Evolutionary conservation across 2,888 invertebrate genomes (phyloP), one percentile per base, ranked within the genome.

Genomic region (Allygus modestus): DNA sequence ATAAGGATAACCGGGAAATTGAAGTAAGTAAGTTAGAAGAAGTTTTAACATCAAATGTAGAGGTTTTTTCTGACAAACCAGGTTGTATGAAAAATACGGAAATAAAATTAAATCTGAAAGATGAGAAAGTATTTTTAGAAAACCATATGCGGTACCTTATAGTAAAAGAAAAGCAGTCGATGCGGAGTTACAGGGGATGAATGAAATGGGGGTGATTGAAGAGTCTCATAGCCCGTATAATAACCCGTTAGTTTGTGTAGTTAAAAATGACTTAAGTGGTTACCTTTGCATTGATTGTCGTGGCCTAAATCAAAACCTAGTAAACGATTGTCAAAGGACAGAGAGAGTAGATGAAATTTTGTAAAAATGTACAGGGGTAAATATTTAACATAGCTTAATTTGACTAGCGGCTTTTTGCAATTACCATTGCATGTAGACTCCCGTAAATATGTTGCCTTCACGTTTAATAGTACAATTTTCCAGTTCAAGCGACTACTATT

Each of bases 371-470:
- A 75, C 41, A 23, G 28, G 46, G 12, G 33, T 33, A 73, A 73
- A 15, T 73, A 28, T 73, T 41, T 73, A 28, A 73, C 31, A 31
- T 46, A n/a, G 23, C 46, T 75, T 15, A 37, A 75, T 75, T 33
- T 33, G 15, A 75, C 75, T 0, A 37, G 23, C 20, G 75, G 75
- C 12, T 75, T 23, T 33, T 46, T 46, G 15, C 75, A 75, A 26
- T 23, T 75, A 41, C 41, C 23, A 5, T 41, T 75, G 17, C 26
- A 41, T 26, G 41, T 31, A 23, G 75, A 75, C 12, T 46, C 23
- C 2, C 41, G 46, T 20, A 26, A 75, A 15, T 75, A 75, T 75
- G 75, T 75, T 31, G 75, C 75, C 1, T 75, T 75, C 28, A 75
- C 28, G 37, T 75, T 41, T 75, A 46, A 46, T 41, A 37, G 23